phyloP scores from a whole-genome alignment of 2,888 invertebrate species.

The Tribolium freemani region DNA sequence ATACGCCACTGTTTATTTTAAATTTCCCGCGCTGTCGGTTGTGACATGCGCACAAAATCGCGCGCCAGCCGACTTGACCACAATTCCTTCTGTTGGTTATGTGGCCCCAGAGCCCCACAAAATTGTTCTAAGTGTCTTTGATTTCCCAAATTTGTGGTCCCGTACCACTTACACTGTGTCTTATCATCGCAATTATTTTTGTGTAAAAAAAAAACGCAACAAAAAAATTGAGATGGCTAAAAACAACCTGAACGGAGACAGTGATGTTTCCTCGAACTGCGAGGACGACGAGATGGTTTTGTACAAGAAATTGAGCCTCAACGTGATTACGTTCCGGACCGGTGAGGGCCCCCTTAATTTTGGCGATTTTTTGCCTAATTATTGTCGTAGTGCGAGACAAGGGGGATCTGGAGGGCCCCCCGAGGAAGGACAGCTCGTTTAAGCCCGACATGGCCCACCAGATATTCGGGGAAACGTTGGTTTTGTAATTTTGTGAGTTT shows the following conservation, averaged over 20 bases:
- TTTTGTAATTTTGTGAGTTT: neutral
- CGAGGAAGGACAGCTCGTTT: conserved; percentile 67
- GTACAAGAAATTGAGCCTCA: conserved; percentile 54
- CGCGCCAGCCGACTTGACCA: neutral
- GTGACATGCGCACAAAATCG: conserved; percentile 1
- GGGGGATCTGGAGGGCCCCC: conserved; percentile 43
- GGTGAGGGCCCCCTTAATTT: conserved; percentile 40
- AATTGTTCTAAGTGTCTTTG: neutral
- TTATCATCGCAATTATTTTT: neutral
- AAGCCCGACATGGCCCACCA: conserved; percentile 93
- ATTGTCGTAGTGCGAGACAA: conserved; percentile 49
- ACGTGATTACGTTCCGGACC: conserved; percentile 53
- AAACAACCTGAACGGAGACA: neutral
- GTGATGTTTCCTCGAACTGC: conserved; percentile 6
- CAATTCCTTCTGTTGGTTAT: neutral
- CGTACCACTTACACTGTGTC: no score
- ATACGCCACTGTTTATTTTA: neutral
- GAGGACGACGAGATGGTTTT: conserved; percentile 51
- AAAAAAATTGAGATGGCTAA: conserved; percentile 12
- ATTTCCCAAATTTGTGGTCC: no score
- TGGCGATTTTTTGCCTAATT: neutral
- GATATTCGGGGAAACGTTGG: conserved; percentile 84
- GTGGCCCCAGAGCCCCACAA: neutral
- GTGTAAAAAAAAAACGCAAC: neutral
- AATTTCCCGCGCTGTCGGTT: neutral